Conservation (phyloP, 2,888 invertebrate species). For the Dryomyza anilis region DNA sequence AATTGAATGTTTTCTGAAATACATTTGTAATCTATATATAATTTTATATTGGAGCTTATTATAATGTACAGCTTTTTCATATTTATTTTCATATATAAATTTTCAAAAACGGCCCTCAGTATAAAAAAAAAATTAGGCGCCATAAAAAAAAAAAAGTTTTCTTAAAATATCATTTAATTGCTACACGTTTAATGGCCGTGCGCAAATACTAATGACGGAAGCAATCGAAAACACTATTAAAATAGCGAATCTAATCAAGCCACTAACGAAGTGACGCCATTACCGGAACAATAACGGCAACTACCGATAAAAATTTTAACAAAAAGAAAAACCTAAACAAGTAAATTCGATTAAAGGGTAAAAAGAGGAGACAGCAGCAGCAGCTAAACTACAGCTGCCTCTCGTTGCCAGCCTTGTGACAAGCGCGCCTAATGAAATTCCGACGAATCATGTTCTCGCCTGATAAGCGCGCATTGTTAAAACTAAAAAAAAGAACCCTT, state of each 20-base stretch:
- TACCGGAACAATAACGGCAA: constrained; percentile 39
- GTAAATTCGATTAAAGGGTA: constrained; percentile 35
- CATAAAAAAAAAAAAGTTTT: no score
- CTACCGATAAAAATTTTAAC: constrained; percentile 24
- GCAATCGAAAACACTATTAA: no score
- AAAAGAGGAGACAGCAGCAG: neutral
- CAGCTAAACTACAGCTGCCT: constrained; percentile 15
- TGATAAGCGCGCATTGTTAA: constrained; percentile 53
- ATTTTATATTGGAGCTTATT: no score
- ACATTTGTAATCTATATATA: no score
- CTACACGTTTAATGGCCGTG: no score
- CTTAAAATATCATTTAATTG: no score
- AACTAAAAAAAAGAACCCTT: constrained; percentile 29
- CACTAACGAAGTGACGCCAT: constrained; percentile 52
- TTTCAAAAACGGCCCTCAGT: no score
- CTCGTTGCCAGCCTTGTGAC: neutral
- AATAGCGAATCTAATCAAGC: constrained; percentile 44
- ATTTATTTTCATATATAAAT: no score
- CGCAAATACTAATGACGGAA: constrained; percentile 9
- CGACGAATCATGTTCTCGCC: constrained; percentile 53
- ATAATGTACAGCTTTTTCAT: no score
- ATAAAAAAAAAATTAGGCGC: no score
- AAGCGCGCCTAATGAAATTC: constrained; percentile 47
- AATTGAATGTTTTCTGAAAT: no score
- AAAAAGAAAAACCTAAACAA: constrained; percentile 38